Percentiles rank a stretch among this genome's conserved stretches.
Evolutionary conservation across 2,888 invertebrate genomes (phyloP).

Genomic region (Tillus elongatus): DNA sequence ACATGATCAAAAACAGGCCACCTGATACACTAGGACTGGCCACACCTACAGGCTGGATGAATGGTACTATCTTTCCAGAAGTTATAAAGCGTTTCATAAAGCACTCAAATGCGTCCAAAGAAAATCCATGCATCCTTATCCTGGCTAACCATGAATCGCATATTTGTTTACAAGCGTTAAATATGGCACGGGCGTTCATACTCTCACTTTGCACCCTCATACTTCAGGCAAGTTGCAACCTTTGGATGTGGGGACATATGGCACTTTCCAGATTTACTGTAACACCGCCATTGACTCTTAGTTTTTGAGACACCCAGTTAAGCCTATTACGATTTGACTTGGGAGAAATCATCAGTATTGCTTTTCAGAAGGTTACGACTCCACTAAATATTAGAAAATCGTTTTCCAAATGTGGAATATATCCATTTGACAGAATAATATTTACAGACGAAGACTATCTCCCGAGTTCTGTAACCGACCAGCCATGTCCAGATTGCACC

Average conservation of each 20-base stretch:
- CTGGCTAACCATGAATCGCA: slow-evolving; percentile 34
- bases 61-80: slow-evolving; percentile 1
- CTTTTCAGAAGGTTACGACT: slow-evolving; percentile 12
- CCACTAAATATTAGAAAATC: slow-evolving; percentile 14
- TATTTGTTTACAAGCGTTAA: slow-evolving; percentile 22
- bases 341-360: slow-evolving; percentile 11
- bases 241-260: slow-evolving; percentile 36
- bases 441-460: slow-evolving; percentile 16
- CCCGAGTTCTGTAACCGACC: slow-evolving; percentile 14
- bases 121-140: slow-evolving; percentile 27
- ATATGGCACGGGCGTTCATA: slow-evolving; percentile 31
- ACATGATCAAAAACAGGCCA: no score
- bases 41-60: slow-evolving; percentile 3
- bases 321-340: slow-evolving; percentile 30
- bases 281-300: slow-evolving; percentile 28
- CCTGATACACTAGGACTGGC: no score
- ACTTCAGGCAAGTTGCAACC: slow-evolving; percentile 38
- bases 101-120: slow-evolving; percentile 20
- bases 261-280: slow-evolving; percentile 33
- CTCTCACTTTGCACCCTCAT: slow-evolving; percentile 37
- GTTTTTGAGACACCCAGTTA: slow-evolving; percentile 33
- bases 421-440: slow-evolving; percentile 14
- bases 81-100: slow-evolving; percentile 7
- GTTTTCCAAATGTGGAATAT: slow-evolving; percentile 15
- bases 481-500: no score